Evolutionary conservation across 2,113 vertebrate species (phyloP), one percentile per base, ranked within the genome.

Genomic region (Lepidothrix coronata): DNA sequence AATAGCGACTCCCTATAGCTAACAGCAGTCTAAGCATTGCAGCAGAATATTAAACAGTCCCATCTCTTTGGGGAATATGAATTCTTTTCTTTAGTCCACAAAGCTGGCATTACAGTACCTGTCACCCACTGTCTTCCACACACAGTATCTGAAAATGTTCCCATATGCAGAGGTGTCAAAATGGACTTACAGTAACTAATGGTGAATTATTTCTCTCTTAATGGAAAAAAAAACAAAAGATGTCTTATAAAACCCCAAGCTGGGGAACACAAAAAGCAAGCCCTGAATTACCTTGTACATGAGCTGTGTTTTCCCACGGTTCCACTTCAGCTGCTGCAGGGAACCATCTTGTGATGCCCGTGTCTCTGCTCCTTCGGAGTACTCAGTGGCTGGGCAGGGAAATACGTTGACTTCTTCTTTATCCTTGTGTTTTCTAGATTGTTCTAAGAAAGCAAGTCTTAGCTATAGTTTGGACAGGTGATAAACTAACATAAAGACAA

Each of bases 31-130:
- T 80, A 67, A 89, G 59, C 31, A 9, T 30, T 83, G 78, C 37
- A 77, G 30, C 30, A 84, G 86, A 96, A 93, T 94, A 85, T 88
- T 81, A 89, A 96, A 51, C 37, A 71, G 41, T 83, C 28, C 12
- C 65, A 65, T 49, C n/a, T 87, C 62, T 89, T 76, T 87, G 73
- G 74, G 59, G 49, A 87, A 58, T 78, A 68, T 18, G 16, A 61
- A 92, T 12, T 5, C 31, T 5, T 65, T 72, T 79, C 83, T 89
- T 76, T 59, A 58, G 33, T 46, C 37, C 49, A 75, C 30, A 75
- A 88, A 93, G 57, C 41, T 89, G 25, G 21, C 41, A 66, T 44
- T 58, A 51, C 52, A 49, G 9, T 80, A 54, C 10, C 23, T 85
- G 23, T 62, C 66, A 83, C 25, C 5, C 4, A 20, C 13, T 62